Evolutionary conservation across 2,888 invertebrate species (phyloP).

Genomic region (Abrostola triplasia): DNA sequence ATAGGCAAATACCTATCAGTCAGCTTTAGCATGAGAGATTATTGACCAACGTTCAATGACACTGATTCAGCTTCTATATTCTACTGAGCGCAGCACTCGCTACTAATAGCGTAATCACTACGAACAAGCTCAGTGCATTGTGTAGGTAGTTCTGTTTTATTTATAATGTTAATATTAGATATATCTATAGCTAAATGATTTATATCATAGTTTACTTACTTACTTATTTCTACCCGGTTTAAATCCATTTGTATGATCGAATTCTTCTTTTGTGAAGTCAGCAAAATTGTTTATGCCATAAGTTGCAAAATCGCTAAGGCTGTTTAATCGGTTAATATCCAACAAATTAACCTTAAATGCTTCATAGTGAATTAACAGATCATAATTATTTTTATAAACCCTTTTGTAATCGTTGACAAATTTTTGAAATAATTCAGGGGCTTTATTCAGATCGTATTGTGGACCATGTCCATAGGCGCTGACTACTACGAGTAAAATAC

Average conservation of each 20-base stretch:
- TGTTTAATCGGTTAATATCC: not conserved
- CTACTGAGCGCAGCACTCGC: no score
- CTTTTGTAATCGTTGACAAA: not conserved
- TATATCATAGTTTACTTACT: not conserved
- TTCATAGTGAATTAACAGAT: not conserved
- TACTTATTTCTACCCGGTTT: not conserved
- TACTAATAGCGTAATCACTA: no score
- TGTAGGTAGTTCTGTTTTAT: no score
- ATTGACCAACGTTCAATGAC: no score
- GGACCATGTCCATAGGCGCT: not conserved
- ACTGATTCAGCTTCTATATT: no score
- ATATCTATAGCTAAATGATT: not conserved
- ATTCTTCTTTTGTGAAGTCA: not conserved
- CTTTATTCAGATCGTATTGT: not conserved
- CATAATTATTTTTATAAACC: not conserved
- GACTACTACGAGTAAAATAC: not conserved
- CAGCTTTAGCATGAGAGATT: no score
- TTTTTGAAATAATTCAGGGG: slow-evolving; percentile 1
- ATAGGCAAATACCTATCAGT: no score
- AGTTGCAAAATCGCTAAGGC: not conserved
- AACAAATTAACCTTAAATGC: not conserved
- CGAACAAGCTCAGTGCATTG: no score
- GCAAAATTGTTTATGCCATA: not conserved
- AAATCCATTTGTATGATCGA: no score
- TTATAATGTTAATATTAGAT: no score